Evolutionary conservation across 1,140 invertebrate genomes (phyloP), one percentile per base, ranked within the genome.

Genomic region (Pissodes strobi): DNA sequence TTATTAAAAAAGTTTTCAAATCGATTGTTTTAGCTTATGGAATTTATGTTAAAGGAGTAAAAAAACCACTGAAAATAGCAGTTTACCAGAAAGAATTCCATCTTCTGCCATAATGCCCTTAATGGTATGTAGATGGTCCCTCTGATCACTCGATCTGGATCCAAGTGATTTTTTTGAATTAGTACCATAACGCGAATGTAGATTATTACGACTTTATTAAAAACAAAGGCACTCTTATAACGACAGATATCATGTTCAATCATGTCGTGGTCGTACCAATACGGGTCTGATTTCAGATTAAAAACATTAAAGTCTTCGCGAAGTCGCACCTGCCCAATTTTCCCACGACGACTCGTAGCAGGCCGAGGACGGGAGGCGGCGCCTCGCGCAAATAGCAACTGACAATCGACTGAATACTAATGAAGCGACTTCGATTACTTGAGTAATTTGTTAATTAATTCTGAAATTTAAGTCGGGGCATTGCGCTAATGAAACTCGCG

Each of bases 241-340:
- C 9, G 30, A 37, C 12, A 39, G 12, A 6, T 17, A 17, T 6
- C 19, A 3, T 23, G 43, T 46, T n/a, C 17, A 22, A n/a, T 46
- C 22, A 6, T 34, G 13, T 52, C 18, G 2, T 30, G 2, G 12
- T 30, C 37, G 15, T 8, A 41, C 22, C 13, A 43, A 62, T 62
- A 21, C 46, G 48, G 48, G 22, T 22, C 46, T 38, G 49, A 41
- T 52, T 62, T 39, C 49, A 19, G 17, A 60, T 60, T 60, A 64
- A 64, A 58, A 51, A 57, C 18, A 21, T 37, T 13, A 48, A 63
- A 51, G 17, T 45, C 23, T 58, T 59, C 22, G 30, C 46, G 34
- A 56, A 56, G 63, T 58, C 38, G 56, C 72, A 74, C 72, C 72
- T 74, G 72, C 69, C 56, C 52, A 69, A 72, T 72, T 69, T 74